Evolutionary conservation across 2,888 invertebrate genomes (phyloP).

Genomic region (Conistra vaccinii): DNA sequence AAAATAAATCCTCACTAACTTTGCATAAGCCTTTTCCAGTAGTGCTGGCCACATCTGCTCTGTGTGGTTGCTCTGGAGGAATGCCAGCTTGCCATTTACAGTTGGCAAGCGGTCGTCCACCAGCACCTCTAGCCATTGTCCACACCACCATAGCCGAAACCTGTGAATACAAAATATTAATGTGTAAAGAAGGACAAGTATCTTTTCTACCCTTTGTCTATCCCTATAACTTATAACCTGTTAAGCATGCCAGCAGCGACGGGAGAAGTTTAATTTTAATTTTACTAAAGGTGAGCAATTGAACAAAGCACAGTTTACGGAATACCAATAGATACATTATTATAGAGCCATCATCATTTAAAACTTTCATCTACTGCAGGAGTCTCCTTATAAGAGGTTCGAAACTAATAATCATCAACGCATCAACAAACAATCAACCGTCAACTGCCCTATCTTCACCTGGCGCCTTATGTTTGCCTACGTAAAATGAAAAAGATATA

Average conservation of each 20-base stretch:
- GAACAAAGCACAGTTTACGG: neutral
- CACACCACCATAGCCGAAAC: constrained; percentile 98
- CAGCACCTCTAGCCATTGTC: constrained; percentile 96
- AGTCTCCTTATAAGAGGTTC: neutral
- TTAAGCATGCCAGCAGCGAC: neutral
- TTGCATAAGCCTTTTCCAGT: constrained; percentile 97
- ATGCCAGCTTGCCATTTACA: constrained; percentile 96
- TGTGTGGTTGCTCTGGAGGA: constrained; percentile 95
- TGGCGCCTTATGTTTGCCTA: too few species aligned
- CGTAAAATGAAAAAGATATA: too few species aligned
- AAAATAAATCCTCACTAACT: constrained; percentile 86
- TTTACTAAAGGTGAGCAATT: neutral
- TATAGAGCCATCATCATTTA: neutral
- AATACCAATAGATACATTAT: neutral
- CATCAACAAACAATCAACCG: too few species aligned
- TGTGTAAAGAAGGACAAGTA: neutral
- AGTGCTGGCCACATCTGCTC: constrained; percentile 97
- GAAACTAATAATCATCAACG: neutral
- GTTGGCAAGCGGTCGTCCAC: constrained; percentile 97
- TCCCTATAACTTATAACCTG: neutral
- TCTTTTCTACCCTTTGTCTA: too few species aligned
- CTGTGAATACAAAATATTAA: constrained; percentile 76
- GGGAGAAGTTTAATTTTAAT: neutral
- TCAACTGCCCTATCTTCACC: too few species aligned
- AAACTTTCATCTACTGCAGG: neutral